phyloP scores from a whole-genome alignment of 2,797 vertebrate genomes.

The Lemur catta region DNA sequence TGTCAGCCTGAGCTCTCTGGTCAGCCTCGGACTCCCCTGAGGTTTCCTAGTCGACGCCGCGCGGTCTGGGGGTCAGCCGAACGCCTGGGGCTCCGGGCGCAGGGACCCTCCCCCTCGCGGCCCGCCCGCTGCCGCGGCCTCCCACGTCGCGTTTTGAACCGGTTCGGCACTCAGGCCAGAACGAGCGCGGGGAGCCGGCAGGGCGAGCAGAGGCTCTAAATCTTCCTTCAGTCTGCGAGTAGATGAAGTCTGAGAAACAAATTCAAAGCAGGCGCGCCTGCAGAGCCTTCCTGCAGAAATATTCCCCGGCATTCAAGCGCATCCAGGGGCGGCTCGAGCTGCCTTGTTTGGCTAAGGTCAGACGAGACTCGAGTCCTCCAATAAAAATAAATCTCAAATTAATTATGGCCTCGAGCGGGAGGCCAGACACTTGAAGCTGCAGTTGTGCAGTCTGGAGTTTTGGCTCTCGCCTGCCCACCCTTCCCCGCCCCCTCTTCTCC shows the following conservation, averaged over 20 bases:
- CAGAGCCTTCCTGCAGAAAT: constrained; percentile 92
- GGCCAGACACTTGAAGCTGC: constrained; percentile 94
- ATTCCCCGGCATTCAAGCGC: constrained; percentile 92
- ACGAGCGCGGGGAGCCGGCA: constrained; percentile 61
- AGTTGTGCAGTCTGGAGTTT: constrained; percentile 89
- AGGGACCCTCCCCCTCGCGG: constrained; percentile 9
- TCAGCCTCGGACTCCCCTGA: constrained; percentile 28
- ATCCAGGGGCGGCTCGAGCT: constrained; percentile 92
- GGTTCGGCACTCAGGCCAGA: constrained; percentile 55
- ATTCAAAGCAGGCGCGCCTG: constrained; percentile 93
- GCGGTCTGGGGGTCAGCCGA: constrained; percentile 64
- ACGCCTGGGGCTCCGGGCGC: background rate
- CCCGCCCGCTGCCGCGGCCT: constrained; percentile 30
- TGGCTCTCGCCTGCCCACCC: constrained; percentile 80
- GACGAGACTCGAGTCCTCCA: constrained; percentile 97
- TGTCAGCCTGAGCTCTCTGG: constrained; percentile 43
- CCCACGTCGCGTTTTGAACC: constrained; percentile 61
- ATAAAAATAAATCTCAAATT: constrained; percentile 99
- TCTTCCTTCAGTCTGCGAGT: constrained; percentile 83
- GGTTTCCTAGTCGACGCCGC: constrained; percentile 57
- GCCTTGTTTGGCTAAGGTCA: constrained; percentile 99
- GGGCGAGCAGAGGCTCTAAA: constrained; percentile 77
- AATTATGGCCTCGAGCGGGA: constrained; percentile 98
- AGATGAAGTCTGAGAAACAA: constrained; percentile 86
- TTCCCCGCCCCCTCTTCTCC: background rate